phyloP scores from a whole-genome alignment of 2,113 vertebrate genomes.

The Eonycteris spelaea region DNA sequence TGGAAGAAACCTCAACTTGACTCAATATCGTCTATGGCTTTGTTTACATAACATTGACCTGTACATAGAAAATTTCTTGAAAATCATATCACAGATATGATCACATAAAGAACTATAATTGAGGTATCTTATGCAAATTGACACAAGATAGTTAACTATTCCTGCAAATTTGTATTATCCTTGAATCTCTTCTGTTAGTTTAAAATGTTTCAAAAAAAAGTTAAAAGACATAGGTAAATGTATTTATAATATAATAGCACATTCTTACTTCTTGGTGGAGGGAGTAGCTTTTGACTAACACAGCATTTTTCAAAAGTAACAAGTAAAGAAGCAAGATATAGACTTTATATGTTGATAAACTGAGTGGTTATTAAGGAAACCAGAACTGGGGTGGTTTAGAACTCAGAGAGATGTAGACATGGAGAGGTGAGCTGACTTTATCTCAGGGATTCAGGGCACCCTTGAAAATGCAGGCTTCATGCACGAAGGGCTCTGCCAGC shows the following conservation, averaged over 20 bases:
- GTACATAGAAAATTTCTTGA: background rate
- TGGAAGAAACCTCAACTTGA: background rate
- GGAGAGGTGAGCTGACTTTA: background rate
- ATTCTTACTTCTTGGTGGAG: background rate
- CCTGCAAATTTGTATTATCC: background rate
- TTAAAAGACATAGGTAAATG: background rate
- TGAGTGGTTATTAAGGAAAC: background rate
- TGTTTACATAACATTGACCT: background rate
- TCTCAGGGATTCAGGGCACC: too few relatives aligned
- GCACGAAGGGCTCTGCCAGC: background rate
- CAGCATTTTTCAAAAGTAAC: background rate
- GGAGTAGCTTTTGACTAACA: background rate
- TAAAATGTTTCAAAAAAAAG: background rate
- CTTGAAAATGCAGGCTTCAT: background rate
- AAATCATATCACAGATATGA: background rate
- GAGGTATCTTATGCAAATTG: too few relatives aligned
- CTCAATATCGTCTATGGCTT: fast-evolving
- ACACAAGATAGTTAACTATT: background rate
- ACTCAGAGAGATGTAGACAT: background rate
- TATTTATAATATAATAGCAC: background rate
- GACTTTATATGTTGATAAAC: background rate
- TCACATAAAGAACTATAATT: background rate
- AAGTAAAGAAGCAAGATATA: background rate
- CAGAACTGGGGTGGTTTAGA: background rate
- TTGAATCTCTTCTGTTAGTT: background rate